Percentiles rank a stretch among this genome's conserved stretches.
These are phyloP conservation scores for Aporophyla lueneburgensis DNA, from an alignment of 2,888 invertebrate species.

Conservation along the genomic window DNA sequence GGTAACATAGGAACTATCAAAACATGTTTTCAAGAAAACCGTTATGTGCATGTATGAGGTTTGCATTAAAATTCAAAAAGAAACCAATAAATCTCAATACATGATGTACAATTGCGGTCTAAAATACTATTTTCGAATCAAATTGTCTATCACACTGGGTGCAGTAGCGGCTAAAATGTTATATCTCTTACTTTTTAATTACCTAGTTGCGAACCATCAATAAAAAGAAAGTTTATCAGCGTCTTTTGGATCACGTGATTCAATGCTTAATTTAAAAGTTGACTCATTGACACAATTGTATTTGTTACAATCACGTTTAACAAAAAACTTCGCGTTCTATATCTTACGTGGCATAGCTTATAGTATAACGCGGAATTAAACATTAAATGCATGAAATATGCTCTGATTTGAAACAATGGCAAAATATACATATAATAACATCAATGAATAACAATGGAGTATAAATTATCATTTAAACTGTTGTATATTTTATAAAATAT, in stretches of 20 bases:
- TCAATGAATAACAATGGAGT: constrained; percentile 91
- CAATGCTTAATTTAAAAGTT: neutral
- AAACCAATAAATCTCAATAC: constrained; percentile 76
- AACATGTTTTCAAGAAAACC: constrained; percentile 60
- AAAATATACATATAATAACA: constrained; percentile 91
- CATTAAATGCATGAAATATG: constrained; percentile 91
- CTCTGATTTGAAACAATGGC: constrained; percentile 91
- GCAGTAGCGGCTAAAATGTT: neutral
- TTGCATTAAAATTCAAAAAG: constrained; percentile 77
- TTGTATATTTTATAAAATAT: constrained; percentile 91
- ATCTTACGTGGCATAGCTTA: constrained; percentile 63
- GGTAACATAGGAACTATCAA: constrained; percentile 66
- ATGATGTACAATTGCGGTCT: constrained; percentile 33
- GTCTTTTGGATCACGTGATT: neutral
- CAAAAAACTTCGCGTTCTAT: constrained; percentile 40
- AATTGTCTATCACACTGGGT: neutral
- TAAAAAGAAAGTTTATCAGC: neutral
- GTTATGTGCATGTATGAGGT: constrained; percentile 74
- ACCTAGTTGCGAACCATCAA: neutral
- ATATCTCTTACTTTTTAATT: neutral
- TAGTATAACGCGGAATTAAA: constrained; percentile 78
- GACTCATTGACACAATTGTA: neutral
- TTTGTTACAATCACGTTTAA: neutral
- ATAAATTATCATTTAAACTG: constrained; percentile 91
- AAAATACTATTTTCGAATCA: neutral